phyloP scores from a whole-genome alignment of 92 coral and sea anemone species.

The Porites divaricata region DNA sequence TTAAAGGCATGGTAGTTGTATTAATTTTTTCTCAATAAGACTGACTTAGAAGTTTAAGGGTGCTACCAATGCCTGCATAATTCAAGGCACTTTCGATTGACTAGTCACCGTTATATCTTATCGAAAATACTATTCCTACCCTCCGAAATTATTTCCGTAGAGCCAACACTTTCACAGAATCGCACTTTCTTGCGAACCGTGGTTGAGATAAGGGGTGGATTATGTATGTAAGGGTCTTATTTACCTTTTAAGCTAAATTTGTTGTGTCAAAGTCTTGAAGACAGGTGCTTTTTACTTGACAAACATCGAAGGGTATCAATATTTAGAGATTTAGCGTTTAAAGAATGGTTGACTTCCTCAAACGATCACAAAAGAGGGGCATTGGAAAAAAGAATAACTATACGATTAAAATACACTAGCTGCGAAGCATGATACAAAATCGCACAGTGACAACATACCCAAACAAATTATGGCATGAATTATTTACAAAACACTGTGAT shows the following conservation, averaged over 20 bases:
- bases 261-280: neutral
- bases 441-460: conserved; percentile 8
- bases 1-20: too few species aligned
- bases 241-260: neutral
- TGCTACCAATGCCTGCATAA: too few species aligned
- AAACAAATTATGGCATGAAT: conserved; percentile 11
- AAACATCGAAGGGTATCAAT: neutral
- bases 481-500: neutral
- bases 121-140: too few species aligned
- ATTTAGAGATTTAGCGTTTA: neutral
- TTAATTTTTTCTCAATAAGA: too few species aligned
- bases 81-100: too few species aligned
- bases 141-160: too few species aligned
- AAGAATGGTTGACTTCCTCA: neutral
- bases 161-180: too few species aligned
- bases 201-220: too few species aligned
- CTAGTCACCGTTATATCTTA: too few species aligned
- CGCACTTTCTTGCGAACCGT: too few species aligned
- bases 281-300: conserved; percentile 13
- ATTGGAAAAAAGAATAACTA: neutral
- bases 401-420: neutral
- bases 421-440: neutral
- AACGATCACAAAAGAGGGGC: too few species aligned
- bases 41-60: too few species aligned
- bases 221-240: neutral